Base-by-base conservation (phyloP, 1,140 invertebrate species). In the Zophobas morio region DNA sequence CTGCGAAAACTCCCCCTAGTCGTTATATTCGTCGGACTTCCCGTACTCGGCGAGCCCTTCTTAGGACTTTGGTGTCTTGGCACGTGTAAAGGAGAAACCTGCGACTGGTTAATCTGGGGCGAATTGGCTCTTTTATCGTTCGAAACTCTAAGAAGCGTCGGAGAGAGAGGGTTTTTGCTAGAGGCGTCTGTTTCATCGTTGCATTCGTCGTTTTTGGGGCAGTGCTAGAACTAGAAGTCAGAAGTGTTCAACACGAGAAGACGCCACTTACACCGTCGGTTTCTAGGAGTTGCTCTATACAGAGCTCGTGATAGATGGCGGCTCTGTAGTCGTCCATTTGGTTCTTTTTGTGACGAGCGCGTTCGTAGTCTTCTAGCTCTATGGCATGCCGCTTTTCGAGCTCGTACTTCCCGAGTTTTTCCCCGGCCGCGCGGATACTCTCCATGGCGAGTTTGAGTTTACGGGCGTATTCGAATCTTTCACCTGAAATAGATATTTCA, bases 311-410 rank as follows among this genome's bases (percentile, higher is more conserved):
- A 81, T 96, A 95, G 1, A 94, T 89, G 70, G 92, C 89, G 3
- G 90, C 86, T 74, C 94, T 88, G 81, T 93, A 95, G 56, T 94
- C 91, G 81, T 98, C 94, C 78, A 97, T 96, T 86, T 97, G 94
- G 72, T 94, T 92, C 81, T 98, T 96, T 86, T 97, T 97, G 32
- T 93, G 87, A 71, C 95, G 93, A 0, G 96, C 97, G 80, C 94
- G 91, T 78, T 96, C 95, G 84, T 96, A 98, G 86, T 98, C 96
- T 84, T 98, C 96, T 73, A 94, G 88, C 35, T 95, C 94, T 3
- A 97, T 96, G 0, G 96, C 96, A 74, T 96, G 94, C 39, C 94
- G 89, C 84, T 99, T 99, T 81, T 97, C 95, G 46, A 98, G 88
- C 79, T 97, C 92, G 87, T 96, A 96, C 80, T 97, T 95, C 0